Evolutionary conservation across 2,113 vertebrate species (phyloP), one percentile per base, ranked within the genome.

Genomic region (Nematolebias whitei): DNA sequence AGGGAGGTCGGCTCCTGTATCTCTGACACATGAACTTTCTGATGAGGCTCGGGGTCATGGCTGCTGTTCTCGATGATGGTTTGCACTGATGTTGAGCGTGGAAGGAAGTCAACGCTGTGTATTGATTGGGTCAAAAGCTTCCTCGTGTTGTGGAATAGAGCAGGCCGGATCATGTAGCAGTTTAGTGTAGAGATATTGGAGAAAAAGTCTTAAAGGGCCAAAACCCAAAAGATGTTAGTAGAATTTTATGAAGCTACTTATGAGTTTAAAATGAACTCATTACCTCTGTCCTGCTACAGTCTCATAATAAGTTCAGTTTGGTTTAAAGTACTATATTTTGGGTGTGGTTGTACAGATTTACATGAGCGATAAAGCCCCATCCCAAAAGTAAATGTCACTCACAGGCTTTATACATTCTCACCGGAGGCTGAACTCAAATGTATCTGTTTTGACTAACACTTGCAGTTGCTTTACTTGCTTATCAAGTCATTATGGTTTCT

Each of bases 1-100:
- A 14, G 68, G 51, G 82, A 82, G 72, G 69, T 83, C 79, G 79
- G 63, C 74, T 74, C 60, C 67, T 54, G 53, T 79, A 78, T 80
- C 76, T 63, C 53, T 77, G 80, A 84, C 77, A 87, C 69, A 66
- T 71, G 56, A 75, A 84, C 76, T 79, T 66, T 73, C 55, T 15
- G 49, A 26, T 67, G 71, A 56, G 48, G 76, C 63, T 69, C 59
- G 0, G 43, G 32, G 32, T 35, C 32, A 35, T 10, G 32, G 32
- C 76, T 12, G 10, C 56, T 32, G 20, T n/a, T 68, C 58, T 58
- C 51, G 51, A 56, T 76, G 66, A 38, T 16, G 2, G 54, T 71
- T 68, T 56, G 61, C 71, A 2, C 47, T 59, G 68, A 72, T 78
- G 64, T 69, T 73, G 66, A 78, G 63, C 35, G 20, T 61, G 55